These are phyloP conservation scores for Aurelia aurita DNA, from an alignment of 30 jellyfish, hydroid and myxozoan species.

Conservation along the genomic window DNA sequence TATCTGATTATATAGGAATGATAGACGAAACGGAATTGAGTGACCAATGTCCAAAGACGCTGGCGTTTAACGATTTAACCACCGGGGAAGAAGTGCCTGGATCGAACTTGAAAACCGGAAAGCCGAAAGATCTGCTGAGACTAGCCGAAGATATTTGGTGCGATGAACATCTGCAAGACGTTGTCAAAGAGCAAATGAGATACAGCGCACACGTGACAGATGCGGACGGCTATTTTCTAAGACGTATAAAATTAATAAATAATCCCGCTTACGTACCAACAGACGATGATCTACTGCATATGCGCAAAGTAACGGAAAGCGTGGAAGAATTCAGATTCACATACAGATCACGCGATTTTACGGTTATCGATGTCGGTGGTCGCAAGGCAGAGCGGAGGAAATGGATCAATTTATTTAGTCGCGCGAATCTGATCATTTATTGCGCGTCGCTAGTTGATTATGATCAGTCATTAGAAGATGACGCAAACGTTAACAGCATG, in stretches of 20 bases:
- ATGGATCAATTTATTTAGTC: conserved; percentile 59
- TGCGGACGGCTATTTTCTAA: conserved; percentile 55
- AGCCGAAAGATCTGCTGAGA: conserved; percentile 31
- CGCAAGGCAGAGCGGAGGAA: conserved; percentile 56
- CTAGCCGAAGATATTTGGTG: conserved; percentile 63
- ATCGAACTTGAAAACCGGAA: conserved; percentile 24
- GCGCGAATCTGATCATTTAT: conserved; percentile 54
- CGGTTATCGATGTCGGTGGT: conserved; percentile 46
- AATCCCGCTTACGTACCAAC: conserved; percentile 48
- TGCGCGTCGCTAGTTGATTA: conserved; percentile 58
- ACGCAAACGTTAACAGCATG: conserved; percentile 54
- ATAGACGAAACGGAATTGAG: conserved; percentile 31
- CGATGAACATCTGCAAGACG: conserved; percentile 40
- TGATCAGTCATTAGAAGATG: conserved; percentile 44
- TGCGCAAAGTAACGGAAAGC: conserved; percentile 38
- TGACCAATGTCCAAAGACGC: conserved; percentile 38
- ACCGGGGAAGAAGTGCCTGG: conserved; percentile 27
- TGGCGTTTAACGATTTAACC: conserved; percentile 32
- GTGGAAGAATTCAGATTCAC: conserved; percentile 60
- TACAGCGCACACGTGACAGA: conserved; percentile 43
- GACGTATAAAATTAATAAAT: conserved; percentile 35
- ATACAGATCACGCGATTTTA: conserved; percentile 34
- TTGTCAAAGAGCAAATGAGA: conserved; percentile 36
- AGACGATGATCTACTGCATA: conserved; percentile 50
- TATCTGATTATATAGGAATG: conserved; percentile 33